Base-by-base conservation (phyloP, 2,888 invertebrate species). In the Venusia cambrica region DNA sequence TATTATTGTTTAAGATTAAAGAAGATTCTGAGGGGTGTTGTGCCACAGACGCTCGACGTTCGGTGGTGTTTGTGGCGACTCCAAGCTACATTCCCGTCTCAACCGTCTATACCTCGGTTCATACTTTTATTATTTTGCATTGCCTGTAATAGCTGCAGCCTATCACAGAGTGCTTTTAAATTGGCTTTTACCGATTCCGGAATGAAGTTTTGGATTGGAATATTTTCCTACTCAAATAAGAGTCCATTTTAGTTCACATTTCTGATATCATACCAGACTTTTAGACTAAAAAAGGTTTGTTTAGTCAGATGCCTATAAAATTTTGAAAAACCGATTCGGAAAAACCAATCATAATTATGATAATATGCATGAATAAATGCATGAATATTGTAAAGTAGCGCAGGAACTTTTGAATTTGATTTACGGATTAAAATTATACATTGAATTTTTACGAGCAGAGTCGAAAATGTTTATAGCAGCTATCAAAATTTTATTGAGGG, bases 1-100 rank as follows among this genome's bases (percentile, higher is more conserved):
- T 34, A 16, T 35, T 40, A 40, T 40, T 40, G 40, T 40, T 40
- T 19, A 40, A 40, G 40, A 40, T 40, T 26, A 39, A 39, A 34
- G 39, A 39, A 36, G 40, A 35, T 25, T 30, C 30, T 30, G 36
- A 30, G 20, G 36, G 30, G 20, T 30, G 36, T 24, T 30, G 36
- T 24, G 18, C 30, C 26, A 11, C 35, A 12, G 31, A 21, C 30
- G 18, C 15, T 29, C 36, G 35, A 5, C 27, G 32, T 7, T 35
- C 34, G 19, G 40, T 40, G 40, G 35, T 40, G 40, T 35, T 27
- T 31, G 27, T 40, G 27, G 40, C 35, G 22, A 35, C 40, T 2
- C 40, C 40, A 4, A 19, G 31, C 31, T 40, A 22, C 35, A 24
- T 40, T 7, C 40, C 40, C 8, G 31, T 40, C 19, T 40, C 40